These are phyloP conservation scores for Drosophila sucinea DNA, from an alignment of 1,140 invertebrate genomes.

Conservation along the genomic window DNA sequence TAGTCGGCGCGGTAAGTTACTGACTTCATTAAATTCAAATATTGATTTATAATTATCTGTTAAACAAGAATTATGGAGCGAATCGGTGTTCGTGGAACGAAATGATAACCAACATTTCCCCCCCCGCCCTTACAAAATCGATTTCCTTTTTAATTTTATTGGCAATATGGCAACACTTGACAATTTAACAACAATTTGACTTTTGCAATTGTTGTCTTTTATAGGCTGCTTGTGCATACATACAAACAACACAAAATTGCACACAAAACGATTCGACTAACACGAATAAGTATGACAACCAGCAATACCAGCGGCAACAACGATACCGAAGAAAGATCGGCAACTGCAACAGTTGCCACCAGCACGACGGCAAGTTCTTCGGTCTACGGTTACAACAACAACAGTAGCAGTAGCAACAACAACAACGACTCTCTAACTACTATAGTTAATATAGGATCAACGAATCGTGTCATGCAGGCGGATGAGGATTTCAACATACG, in stretches of 20 bases:
- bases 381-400: constrained; percentile 17
- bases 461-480: constrained; percentile 76
- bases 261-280: constrained; percentile 28
- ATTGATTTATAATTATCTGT: no score
- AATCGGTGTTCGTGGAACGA: background rate
- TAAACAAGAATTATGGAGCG: no score
- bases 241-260: constrained; percentile 32
- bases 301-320: constrained; percentile 35
- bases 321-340: constrained; percentile 25
- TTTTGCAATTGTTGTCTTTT: constrained; percentile 45
- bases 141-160: background rate
- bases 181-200: constrained; percentile 2
- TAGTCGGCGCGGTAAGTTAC: no score
- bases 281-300: constrained; percentile 63
- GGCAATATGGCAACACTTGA: background rate
- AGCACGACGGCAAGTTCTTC: constrained; percentile 30
- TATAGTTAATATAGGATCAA: constrained; percentile 48
- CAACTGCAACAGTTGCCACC: constrained; percentile 28
- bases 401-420: constrained; percentile 22
- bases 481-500: constrained; percentile 83
- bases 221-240: constrained; percentile 35
- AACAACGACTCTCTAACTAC: constrained; percentile 45
- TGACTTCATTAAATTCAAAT: no score
- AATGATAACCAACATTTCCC: background rate
- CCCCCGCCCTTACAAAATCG: background rate